These are phyloP conservation scores for Macrotus californicus DNA, from an alignment of 2,113 vertebrate genomes.

Conservation along the genomic window DNA sequence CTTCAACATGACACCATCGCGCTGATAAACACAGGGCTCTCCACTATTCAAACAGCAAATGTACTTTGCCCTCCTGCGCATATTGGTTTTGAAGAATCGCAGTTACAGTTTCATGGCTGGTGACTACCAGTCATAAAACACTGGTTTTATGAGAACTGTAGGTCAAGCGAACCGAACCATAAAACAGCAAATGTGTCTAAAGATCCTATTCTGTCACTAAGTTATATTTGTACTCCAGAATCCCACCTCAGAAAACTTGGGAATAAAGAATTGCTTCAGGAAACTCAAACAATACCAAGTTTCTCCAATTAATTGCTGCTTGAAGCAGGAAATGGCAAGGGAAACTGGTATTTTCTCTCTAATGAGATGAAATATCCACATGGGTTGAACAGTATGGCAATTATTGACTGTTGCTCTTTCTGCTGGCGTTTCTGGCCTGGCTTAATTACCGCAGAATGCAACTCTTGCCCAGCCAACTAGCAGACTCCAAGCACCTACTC, in stretches of 20 bases:
- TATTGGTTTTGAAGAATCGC: neutral
- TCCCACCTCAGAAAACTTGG: neutral
- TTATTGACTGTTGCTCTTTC: neutral
- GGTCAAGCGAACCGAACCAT: slow-evolving; percentile 46
- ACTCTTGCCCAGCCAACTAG: neutral
- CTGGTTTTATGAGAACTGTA: neutral
- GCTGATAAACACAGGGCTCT: neutral
- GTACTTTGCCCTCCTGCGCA: neutral
- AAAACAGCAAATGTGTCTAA: slow-evolving; percentile 37
- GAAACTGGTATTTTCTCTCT: neutral
- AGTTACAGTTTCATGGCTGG: neutral
- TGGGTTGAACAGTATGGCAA: neutral
- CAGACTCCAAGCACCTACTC: neutral
- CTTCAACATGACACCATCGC: neutral
- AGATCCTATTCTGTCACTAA: neutral
- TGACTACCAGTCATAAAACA: slow-evolving; percentile 22
- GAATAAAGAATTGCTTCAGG: neutral
- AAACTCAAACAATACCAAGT: neutral
- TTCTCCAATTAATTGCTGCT: neutral
- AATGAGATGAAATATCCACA: neutral
- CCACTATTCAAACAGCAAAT: neutral
- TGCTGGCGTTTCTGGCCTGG: neutral
- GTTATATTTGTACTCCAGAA: neutral
- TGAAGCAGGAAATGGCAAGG: neutral
- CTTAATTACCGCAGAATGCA: neutral